Conservation (phyloP, 2,113 vertebrate species). For the Ciconia stormi region DNA sequence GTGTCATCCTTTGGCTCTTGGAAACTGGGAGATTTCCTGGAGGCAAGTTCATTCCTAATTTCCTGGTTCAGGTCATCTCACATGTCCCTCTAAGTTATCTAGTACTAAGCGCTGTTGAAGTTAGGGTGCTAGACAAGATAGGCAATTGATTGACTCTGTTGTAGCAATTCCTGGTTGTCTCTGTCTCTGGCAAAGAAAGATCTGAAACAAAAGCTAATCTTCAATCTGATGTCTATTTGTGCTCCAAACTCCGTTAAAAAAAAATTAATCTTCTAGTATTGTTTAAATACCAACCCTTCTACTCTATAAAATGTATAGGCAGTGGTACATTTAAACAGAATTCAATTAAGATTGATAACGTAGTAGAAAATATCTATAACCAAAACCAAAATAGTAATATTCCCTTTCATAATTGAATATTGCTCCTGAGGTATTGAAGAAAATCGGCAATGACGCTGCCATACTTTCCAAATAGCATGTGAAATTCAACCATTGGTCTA, state of each 20-base stretch:
- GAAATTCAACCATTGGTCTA: slow-evolving; percentile 66
- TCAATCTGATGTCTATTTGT: neutral
- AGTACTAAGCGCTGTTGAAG: neutral
- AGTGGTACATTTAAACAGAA: slow-evolving; percentile 56
- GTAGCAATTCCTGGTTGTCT: neutral
- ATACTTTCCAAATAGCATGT: slow-evolving; percentile 71
- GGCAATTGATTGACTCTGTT: neutral
- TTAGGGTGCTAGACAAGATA: neutral
- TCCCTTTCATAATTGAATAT: slow-evolving; percentile 61
- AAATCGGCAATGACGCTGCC: neutral
- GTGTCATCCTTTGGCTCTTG: neutral
- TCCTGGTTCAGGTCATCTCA: neutral
- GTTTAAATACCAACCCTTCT: slow-evolving; percentile 51
- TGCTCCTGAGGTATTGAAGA: slow-evolving; percentile 23
- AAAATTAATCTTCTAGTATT: slow-evolving; percentile 14
- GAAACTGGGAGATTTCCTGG: neutral
- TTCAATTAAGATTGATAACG: slow-evolving; percentile 66
- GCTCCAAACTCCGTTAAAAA: slow-evolving; percentile 35
- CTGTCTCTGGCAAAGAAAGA: neutral
- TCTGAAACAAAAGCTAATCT: neutral
- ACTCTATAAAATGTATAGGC: slow-evolving; percentile 12
- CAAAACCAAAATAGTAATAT: slow-evolving; percentile 11
- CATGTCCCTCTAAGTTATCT: neutral
- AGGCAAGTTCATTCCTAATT: neutral
- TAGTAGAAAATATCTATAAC: neutral